Evolutionary conservation across 2,888 invertebrate genomes (phyloP), one percentile per base, ranked within the genome.

Genomic region (Drosophila greeni): DNA sequence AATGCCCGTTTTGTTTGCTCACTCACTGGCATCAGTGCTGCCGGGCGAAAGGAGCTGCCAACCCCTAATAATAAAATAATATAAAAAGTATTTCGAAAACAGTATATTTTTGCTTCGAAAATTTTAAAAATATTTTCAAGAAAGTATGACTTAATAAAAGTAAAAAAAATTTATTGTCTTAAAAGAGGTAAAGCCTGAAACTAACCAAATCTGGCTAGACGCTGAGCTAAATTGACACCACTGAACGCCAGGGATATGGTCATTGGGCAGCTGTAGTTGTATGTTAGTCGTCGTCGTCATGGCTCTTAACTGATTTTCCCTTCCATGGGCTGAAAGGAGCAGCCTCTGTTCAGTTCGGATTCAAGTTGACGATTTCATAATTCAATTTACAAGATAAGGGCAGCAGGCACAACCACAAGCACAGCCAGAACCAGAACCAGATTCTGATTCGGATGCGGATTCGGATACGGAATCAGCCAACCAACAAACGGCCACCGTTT

Each of bases 321-420:
- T 70, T 73, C 74, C 76, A 78, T 74, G 84, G 83, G 47, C 83
- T 64, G 65, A 85, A 82, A 81, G 85, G 85, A 85, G 81, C 79
- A 85, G 68, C 81, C 72, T 56, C 62, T 40, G 54, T 36, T 84
- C 80, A 79, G 85, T 73, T 85, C 71, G 72, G 85, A 73, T 84
- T 84, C 81, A 75, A 85, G 79, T 86, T 84, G 85, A 85, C 82
- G 87, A 87, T 86, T 85, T 86, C 86, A 87, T 87, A 85, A 87
- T 87, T 86, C 85, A 86, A 86, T 86, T 82, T 86, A 86, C 83
- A 77, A 85, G 87, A 86, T 87, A 85, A 87, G 80, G 23, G 42
- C 42, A 33, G 34, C 37, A 36, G 20, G 29, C 53, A 54, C 49
- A 49, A 33, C 48, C 42, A 33, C 31, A 54, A 9, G 3, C 48